Conservation (phyloP, 2,797 vertebrate species). For the Agapornis canus region DNA sequence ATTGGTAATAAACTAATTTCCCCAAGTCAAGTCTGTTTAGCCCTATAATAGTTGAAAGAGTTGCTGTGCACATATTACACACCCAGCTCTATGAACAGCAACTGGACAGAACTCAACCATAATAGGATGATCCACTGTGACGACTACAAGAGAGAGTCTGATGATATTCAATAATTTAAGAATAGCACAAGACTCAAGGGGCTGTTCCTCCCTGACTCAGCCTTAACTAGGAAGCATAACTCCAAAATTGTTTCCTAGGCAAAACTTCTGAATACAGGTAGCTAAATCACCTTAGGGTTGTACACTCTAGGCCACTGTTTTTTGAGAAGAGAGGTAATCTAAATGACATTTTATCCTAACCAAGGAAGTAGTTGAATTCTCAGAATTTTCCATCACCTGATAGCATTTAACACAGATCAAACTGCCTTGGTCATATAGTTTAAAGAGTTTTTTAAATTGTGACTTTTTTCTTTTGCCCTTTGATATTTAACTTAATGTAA, state of each 20-base stretch:
- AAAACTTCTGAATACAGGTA: background rate
- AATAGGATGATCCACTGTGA: background rate
- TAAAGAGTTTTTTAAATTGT: background rate
- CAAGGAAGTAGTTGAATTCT: background rate
- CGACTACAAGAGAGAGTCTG: background rate
- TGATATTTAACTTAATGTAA: background rate
- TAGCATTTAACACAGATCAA: background rate
- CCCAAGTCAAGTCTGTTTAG: background rate
- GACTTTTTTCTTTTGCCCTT: background rate
- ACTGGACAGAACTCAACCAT: background rate
- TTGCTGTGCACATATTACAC: background rate
- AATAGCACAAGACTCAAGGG: background rate
- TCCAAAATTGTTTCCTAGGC: background rate
- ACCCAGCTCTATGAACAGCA: background rate
- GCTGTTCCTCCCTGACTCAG: background rate
- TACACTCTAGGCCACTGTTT: background rate
- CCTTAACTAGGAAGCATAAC: background rate
- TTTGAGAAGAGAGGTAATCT: background rate
- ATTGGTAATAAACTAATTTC: background rate
- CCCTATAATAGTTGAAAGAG: background rate
- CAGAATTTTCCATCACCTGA: background rate
- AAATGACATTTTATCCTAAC: background rate
- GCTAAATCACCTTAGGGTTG: background rate
- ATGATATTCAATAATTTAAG: background rate
- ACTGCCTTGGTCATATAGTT: background rate